phyloP scores from a whole-genome alignment of 2,888 invertebrate genomes.

The Drosophila rubida region DNA sequence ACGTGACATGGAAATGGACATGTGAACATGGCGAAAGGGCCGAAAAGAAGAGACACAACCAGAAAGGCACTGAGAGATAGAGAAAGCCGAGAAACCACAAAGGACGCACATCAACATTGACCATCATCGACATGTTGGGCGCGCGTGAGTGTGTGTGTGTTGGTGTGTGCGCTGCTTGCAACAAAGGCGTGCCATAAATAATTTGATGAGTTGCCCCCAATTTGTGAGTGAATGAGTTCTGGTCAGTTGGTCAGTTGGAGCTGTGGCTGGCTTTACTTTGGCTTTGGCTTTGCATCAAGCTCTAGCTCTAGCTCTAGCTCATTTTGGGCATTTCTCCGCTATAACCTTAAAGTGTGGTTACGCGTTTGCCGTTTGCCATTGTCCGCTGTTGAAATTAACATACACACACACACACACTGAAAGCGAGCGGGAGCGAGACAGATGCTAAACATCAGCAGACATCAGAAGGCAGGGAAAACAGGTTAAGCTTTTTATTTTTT shows the following conservation, averaged over 20 bases:
- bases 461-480: slow-evolving; percentile 53
- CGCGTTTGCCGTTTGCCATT: slow-evolving; percentile 51
- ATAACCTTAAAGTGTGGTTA: slow-evolving; percentile 66
- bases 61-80: slow-evolving; percentile 2
- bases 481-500: slow-evolving; percentile 63
- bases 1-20: slow-evolving; percentile 48
- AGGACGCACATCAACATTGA: slow-evolving; percentile 62
- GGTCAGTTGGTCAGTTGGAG: slow-evolving; percentile 61
- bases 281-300: neutral
- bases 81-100: slow-evolving; percentile 58
- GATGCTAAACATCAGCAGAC: slow-evolving; percentile 22
- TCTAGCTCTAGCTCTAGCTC: slow-evolving; percentile 16
- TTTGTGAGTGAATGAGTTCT: slow-evolving; percentile 56
- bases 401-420: slow-evolving; percentile 36
- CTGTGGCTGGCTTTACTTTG: neutral
- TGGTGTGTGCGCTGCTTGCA: slow-evolving; percentile 8
- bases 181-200: slow-evolving; percentile 69
- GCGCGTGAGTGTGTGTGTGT: slow-evolving; percentile 3
- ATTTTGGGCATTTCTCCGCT: slow-evolving; percentile 49
- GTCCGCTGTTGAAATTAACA: slow-evolving; percentile 73
- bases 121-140: slow-evolving; percentile 25
- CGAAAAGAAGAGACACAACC: slow-evolving; percentile 6
- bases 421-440: slow-evolving; percentile 19
- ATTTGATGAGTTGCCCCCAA: slow-evolving; percentile 69
- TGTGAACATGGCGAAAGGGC: slow-evolving; percentile 43